Percentiles rank a stretch among this genome's conserved stretches.
Conservation (phyloP, 2,797 vertebrate species). For the Poecilia gillii region DNA sequence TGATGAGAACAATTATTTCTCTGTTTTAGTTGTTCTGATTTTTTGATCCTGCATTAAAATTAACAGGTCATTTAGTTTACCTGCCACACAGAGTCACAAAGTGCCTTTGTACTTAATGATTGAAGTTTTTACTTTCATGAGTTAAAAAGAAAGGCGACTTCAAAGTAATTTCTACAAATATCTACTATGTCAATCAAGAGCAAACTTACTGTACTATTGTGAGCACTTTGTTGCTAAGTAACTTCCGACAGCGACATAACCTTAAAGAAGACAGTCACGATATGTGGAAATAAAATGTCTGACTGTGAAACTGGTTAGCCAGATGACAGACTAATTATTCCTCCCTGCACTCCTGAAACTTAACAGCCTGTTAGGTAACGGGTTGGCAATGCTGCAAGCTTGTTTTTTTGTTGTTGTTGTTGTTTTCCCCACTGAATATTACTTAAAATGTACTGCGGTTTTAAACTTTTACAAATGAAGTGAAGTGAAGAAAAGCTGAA, state of each 20-base stretch:
- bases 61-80: conserved; percentile 13
- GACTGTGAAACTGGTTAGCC: conserved; percentile 3
- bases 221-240: conserved; percentile 31
- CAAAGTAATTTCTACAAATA: conserved; percentile 10
- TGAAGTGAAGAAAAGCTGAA: background rate
- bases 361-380: conserved; percentile 8
- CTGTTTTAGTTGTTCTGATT: background rate
- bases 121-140: conserved; percentile 3
- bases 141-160: conserved; percentile 14
- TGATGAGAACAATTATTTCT: background rate
- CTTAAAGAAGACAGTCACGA: background rate
- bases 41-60: background rate
- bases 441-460: background rate
- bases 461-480: background rate
- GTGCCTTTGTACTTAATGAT: conserved; percentile 7
- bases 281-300: conserved; percentile 10
- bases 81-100: conserved; percentile 1
- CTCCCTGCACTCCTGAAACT: conserved; percentile 2
- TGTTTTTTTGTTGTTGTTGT: background rate
- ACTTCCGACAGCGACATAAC: conserved; percentile 6
- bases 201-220: conserved; percentile 7
- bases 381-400: background rate
- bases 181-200: conserved; percentile 31
- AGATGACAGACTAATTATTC: conserved; percentile 5
- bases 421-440: background rate